Base-by-base conservation (phyloP, 2,888 invertebrate species). In the Alloplasta piceator region DNA sequence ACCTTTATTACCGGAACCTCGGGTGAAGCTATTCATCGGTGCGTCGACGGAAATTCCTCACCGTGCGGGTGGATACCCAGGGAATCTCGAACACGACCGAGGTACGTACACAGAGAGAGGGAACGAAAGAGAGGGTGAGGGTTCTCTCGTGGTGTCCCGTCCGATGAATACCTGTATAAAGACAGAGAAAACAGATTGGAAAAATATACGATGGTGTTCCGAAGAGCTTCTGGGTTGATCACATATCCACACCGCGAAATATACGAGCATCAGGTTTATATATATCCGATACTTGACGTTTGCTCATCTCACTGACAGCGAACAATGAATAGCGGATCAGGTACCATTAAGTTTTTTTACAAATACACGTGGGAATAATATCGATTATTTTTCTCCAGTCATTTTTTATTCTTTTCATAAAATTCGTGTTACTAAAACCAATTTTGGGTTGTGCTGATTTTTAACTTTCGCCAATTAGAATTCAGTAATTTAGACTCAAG, bases 301-400 rank as follows among this genome's bases (percentile, higher is more conserved):
- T 89, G 86, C 85, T 77, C 84, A 36, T 63, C 60, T 52, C 46
- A 84, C 86, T 87, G 87, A 86, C 86, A 85, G 88, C 86, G 86
- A 43, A 86, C 87, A 89, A 90, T 89, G 88, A 90, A 90, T 89
- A 88, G 88, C 87, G 89, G 89, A 89, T 90, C 87, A 87, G 87
- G 85, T 46, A 64, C 48, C 48, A 43, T 55, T 41, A 14, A 12
- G 16, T 55, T 66, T 26, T 26, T 26, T 26, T 2, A 26, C 26
- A 3, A 26, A 26, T 26, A 26, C 26, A 26, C 26, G 1, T 26
- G 26, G 26, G 26, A 26, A 26, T 26, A 26, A 26, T 26, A 3
- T 26, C 26, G 26, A 26, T 26, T 26, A 26, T 26, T 26, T 26
- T 26, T 26, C 26, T 1, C 26, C 26, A 26, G 26, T 26, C 26